Evolutionary conservation across 2,797 vertebrate species (phyloP).

Genomic region (Enteromius treurensis): DNA sequence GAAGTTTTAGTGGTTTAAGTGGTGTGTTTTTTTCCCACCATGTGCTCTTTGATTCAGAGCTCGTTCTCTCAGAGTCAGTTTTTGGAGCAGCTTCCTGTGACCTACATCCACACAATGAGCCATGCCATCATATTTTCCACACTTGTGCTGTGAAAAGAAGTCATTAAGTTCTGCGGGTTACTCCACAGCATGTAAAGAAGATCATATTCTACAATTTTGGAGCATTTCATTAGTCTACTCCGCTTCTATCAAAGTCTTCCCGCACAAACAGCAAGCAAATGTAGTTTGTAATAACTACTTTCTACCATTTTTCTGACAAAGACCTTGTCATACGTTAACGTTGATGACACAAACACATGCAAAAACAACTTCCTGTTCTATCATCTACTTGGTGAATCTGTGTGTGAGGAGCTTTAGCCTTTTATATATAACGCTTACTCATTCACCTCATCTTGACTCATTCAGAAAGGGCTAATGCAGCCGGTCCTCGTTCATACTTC

Average conservation of each 20-base stretch:
- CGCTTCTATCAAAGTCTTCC: neutral
- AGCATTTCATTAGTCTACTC: neutral
- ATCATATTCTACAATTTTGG: neutral
- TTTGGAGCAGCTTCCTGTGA: conserved; percentile 3
- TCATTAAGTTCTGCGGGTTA: neutral
- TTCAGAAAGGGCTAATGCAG: neutral
- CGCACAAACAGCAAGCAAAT: neutral
- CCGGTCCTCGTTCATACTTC: neutral
- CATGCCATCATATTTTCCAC: neutral
- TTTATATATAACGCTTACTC: neutral
- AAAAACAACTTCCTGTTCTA: neutral
- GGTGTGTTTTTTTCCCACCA: neutral
- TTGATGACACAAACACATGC: neutral
- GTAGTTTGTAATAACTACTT: neutral
- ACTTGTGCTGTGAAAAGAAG: neutral
- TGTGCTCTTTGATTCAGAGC: neutral
- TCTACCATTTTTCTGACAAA: neutral
- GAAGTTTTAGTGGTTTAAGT: neutral
- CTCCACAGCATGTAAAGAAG: neutral
- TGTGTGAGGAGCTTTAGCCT: neutral
- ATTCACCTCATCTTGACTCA: neutral
- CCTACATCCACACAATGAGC: conserved; percentile 28
- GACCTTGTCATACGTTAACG: neutral
- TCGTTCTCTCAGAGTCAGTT: neutral
- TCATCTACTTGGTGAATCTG: neutral